Conservation (phyloP, 2,113 vertebrate species). For the Ranitomeya imitator region DNA sequence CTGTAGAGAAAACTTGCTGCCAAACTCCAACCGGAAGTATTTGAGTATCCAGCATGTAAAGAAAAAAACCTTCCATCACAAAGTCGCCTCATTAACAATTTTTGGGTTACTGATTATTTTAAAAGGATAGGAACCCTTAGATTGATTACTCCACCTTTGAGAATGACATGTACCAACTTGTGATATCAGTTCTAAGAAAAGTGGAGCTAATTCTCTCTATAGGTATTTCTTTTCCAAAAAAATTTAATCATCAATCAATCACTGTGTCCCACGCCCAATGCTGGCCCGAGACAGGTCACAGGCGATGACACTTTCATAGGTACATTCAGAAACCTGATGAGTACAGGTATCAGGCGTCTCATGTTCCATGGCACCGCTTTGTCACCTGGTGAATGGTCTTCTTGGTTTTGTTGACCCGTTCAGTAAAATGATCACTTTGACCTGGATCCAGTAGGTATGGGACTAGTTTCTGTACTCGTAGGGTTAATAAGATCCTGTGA, state of each 20-base stretch:
- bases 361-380: background rate
- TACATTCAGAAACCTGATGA: background rate
- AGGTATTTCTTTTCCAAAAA: background rate
- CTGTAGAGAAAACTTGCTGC: background rate
- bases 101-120: background rate
- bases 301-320: background rate
- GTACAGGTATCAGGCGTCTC: background rate
- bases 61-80: too few relatives aligned
- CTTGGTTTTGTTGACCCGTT: conserved; percentile 12
- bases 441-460: background rate
- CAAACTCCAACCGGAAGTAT: background rate
- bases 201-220: background rate
- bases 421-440: background rate
- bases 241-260: background rate
- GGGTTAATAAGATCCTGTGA: conserved; percentile 25
- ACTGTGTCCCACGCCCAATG: background rate
- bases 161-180: background rate
- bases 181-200: background rate
- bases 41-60: background rate
- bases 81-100: background rate
- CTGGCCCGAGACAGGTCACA: background rate
- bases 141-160: too few relatives aligned
- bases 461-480: background rate
- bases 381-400: conserved; percentile 9
- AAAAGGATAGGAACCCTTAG: too few relatives aligned